Evolutionary conservation across 1,140 invertebrate genomes (phyloP).

Genomic region (Phenacoccus solenopsis): DNA sequence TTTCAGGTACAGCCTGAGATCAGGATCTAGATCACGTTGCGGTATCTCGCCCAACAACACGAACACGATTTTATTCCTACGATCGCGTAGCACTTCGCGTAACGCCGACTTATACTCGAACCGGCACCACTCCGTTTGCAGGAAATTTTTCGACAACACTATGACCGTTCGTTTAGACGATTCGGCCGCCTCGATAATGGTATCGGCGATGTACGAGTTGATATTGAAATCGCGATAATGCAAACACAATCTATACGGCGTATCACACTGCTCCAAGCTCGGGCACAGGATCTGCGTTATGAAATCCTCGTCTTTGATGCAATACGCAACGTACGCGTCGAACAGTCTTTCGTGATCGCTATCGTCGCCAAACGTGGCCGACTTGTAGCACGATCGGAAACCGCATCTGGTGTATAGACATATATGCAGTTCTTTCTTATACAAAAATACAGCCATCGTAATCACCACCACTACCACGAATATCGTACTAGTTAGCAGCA

Average conservation of each 20-base stretch:
- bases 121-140: constrained; percentile 85
- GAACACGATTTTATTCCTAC: constrained; percentile 59
- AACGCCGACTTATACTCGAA: constrained; percentile 86
- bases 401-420: constrained; percentile 81
- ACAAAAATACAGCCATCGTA: constrained; percentile 61
- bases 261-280: constrained; percentile 54
- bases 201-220: constrained; percentile 70
- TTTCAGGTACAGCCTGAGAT: constrained; percentile 75
- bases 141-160: constrained; percentile 81
- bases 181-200: constrained; percentile 80
- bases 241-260: constrained; percentile 58
- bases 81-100: constrained; percentile 75
- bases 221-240: constrained; percentile 77
- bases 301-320: constrained; percentile 77
- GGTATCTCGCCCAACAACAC: constrained; percentile 72
- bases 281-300: constrained; percentile 72
- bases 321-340: constrained; percentile 84
- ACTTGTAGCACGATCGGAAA: constrained; percentile 67
- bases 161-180: constrained; percentile 79
- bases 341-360: constrained; percentile 71
- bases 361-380: constrained; percentile 56
- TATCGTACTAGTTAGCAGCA: constrained; percentile 57
- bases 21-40: constrained; percentile 72
- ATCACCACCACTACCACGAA: constrained; percentile 56
- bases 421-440: constrained; percentile 65